Evolutionary conservation across 2,113 vertebrate genomes (phyloP).

Genomic region (Burhinus bistriatus): DNA sequence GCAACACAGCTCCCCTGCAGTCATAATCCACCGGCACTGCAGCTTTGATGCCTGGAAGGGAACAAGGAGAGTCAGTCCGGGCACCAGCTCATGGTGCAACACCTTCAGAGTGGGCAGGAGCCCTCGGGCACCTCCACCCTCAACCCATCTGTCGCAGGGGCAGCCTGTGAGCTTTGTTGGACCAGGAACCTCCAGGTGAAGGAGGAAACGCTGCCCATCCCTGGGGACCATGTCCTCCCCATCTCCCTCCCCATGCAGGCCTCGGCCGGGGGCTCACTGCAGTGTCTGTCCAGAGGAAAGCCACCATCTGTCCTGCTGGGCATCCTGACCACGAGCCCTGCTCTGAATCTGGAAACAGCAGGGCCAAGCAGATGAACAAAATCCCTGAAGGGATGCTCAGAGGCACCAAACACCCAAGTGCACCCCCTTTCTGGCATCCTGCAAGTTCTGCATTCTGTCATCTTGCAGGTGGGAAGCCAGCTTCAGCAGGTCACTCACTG

Average conservation of each 20-base stretch:
- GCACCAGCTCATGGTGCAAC: not conserved
- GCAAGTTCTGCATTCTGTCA: not conserved
- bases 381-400: not conserved
- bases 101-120: not conserved
- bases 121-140: not conserved
- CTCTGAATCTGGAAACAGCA: not conserved
- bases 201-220: not conserved
- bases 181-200: not conserved
- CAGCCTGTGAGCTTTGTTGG: not conserved
- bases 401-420: not conserved
- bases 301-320: not conserved
- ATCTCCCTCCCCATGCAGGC: not conserved
- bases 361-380: not conserved
- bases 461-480: not conserved
- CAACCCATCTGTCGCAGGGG: not conserved
- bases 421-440: not conserved
- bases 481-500: not conserved
- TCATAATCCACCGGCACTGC: not conserved
- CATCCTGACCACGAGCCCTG: not conserved
- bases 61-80: not conserved
- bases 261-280: not conserved
- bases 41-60: not conserved
- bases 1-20: not conserved
- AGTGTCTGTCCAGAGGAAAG: not conserved
- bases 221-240: not conserved